Conservation (phyloP, 2,797 vertebrate species). For the Cyclura pinguis region DNA sequence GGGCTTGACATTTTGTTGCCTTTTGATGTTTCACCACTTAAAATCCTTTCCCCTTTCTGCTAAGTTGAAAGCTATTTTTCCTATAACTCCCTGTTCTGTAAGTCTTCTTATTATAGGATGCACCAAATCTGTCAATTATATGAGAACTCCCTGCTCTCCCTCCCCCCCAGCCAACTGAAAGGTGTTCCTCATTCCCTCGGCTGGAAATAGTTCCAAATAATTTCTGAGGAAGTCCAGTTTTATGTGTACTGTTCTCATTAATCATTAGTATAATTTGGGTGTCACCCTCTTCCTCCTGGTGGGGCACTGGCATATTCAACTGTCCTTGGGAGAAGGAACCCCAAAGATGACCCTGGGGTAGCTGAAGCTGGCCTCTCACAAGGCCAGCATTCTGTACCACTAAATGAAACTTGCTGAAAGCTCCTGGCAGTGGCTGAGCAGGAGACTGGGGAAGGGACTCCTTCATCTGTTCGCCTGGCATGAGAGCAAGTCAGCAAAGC, state of each 20-base stretch:
- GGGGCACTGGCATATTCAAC: background rate
- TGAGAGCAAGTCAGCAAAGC: background rate
- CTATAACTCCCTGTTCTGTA: conserved; percentile 16
- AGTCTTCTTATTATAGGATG: conserved; percentile 8
- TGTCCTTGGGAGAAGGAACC: background rate
- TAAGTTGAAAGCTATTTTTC: conserved; percentile 26
- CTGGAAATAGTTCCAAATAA: background rate
- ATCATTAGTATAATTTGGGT: background rate
- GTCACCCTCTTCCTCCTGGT: background rate
- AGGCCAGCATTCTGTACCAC: background rate
- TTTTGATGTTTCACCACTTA: conserved; percentile 57
- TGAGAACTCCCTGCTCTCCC: background rate
- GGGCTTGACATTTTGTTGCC: conserved; percentile 60
- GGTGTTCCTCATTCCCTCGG: background rate
- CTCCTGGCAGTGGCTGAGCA: background rate
- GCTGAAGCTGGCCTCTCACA: background rate
- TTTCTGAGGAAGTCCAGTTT: background rate
- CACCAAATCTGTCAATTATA: background rate
- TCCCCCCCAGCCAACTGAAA: background rate
- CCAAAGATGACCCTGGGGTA: background rate
- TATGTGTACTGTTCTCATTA: background rate
- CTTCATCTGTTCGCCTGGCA: background rate
- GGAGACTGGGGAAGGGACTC: background rate
- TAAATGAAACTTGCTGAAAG: background rate
- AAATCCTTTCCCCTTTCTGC: conserved; percentile 22